A percentile compares a stretch with the other conserved stretches of the same genome.
Evolutionary conservation across 2,113 vertebrate species (phyloP).

Genomic region (Pygoscelis adeliae): DNA sequence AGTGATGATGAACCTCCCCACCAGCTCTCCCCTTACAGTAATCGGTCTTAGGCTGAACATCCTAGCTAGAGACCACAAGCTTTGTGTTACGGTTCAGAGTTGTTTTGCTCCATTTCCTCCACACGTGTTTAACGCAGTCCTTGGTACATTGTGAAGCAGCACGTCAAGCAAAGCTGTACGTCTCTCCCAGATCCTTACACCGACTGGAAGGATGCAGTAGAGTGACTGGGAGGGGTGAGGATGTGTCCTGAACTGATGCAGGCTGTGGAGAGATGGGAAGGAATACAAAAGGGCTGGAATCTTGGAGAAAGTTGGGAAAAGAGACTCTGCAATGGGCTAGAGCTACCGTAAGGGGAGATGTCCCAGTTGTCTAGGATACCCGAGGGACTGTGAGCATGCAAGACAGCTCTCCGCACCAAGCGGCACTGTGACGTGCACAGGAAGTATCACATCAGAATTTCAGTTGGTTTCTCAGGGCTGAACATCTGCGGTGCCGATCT

Average conservation of each 20-base stretch:
- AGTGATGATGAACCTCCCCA: neutral
- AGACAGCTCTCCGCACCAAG: rapidly evolving
- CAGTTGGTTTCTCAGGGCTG: neutral
- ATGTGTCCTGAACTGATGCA: neutral
- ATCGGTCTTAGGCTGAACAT: rapidly evolving
- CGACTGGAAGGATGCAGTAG: neutral
- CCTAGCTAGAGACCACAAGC: neutral
- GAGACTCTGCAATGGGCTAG: neutral
- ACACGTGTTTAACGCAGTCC: rapidly evolving
- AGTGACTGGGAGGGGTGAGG: neutral
- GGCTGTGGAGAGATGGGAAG: neutral
- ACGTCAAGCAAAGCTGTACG: rapidly evolving
- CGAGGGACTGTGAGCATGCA: neutral
- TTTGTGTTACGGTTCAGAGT: neutral
- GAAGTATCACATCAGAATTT: neutral
- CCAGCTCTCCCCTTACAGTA: neutral
- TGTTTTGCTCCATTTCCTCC: neutral
- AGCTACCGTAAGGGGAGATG: neutral
- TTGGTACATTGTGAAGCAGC: neutral
- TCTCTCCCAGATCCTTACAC: neutral
- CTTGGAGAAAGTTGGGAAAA: neutral
- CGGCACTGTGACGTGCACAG: neutral
- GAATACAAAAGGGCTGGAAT: neutral
- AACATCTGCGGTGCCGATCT: neutral
- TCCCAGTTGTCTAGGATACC: neutral